These are phyloP conservation scores for Riptortus pedestris DNA, from an alignment of 1,140 invertebrate species.

Conservation along the genomic window DNA sequence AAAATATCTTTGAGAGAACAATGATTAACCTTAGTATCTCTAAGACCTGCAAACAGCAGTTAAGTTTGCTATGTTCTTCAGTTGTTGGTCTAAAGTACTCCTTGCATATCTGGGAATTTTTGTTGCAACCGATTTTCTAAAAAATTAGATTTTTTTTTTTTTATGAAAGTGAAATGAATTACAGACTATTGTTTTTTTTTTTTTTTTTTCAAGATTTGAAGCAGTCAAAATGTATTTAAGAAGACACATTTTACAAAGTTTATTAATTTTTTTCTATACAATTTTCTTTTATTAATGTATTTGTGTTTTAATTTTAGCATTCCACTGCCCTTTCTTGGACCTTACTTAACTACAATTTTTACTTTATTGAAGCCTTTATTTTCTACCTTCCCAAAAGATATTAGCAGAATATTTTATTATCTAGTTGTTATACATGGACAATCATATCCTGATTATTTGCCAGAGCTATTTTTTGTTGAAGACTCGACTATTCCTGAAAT, in stretches of 20 bases:
- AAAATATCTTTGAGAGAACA: no score
- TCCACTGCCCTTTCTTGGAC: background rate
- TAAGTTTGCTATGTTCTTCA: no score
- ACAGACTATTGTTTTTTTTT: background rate
- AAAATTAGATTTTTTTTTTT: background rate
- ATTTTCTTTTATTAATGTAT: background rate
- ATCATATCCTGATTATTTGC: background rate
- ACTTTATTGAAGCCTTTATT: background rate
- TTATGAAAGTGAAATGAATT: background rate
- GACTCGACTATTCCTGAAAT: background rate
- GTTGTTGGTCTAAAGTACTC: no score
- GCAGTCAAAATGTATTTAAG: no score
- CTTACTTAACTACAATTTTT: background rate
- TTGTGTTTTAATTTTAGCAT: background rate
- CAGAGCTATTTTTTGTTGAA: background rate
- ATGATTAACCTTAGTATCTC: no score
- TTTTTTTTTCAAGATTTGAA: background rate
- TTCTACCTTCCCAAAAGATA: background rate
- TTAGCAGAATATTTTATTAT: background rate
- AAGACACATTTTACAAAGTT: no score
- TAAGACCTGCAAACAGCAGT: no score
- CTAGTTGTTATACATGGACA: background rate
- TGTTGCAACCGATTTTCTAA: no score
- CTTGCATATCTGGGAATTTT: no score
- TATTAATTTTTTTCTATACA: no score